Base-by-base conservation (phyloP, 1,140 invertebrate species). In the Chrysopa pallens region DNA sequence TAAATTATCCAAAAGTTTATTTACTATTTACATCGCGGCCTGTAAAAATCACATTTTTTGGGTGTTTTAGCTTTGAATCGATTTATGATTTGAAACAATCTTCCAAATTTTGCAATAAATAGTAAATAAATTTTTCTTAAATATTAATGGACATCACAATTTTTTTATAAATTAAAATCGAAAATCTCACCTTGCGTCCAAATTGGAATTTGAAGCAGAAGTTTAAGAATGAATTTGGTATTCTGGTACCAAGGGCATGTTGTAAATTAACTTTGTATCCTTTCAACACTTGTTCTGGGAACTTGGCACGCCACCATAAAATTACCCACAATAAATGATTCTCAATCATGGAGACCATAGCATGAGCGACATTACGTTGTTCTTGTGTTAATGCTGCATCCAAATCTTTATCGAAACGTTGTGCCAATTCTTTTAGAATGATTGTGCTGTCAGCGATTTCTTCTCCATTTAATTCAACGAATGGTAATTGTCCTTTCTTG, bases 321-420 rank as follows among this genome's bases (percentile, higher is more conserved):
- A 87, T 73, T 48, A 89, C 83, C 86, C 86, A 92, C 36, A 81
- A 76, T 8, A 92, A 73, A 61, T 93, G 88, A 58, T 92, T 91
- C 63, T 94, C 88, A 51, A 92, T 78, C 88, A 95, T 92, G 17
- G 84, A 86, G 55, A 89, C 86, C 68, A 87, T 89, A n/a, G 88
- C 87, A 62, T 93, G 85, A 7, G 84, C 76, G 8, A 90, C 72
- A 52, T 81, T 85, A 46, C 80, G 78, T 59, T 95, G 88, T 53
- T 90, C 86, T 40, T 76, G 61, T 39, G 77, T 84, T 13, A 95
- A 66, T 33, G 58, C 69, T 55, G 63, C 73, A 61, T 93, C 88
- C 48, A 91, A 63, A 59, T 92, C 83, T 58, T 86, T 82, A 47
- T 73, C 74, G 57, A 82, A 89, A 51, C 80, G 80, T 53, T 80